Evolutionary conservation across 1,140 invertebrate genomes (phyloP), one percentile per base, ranked within the genome.

Genomic region (Stegodyphus dumicola): DNA sequence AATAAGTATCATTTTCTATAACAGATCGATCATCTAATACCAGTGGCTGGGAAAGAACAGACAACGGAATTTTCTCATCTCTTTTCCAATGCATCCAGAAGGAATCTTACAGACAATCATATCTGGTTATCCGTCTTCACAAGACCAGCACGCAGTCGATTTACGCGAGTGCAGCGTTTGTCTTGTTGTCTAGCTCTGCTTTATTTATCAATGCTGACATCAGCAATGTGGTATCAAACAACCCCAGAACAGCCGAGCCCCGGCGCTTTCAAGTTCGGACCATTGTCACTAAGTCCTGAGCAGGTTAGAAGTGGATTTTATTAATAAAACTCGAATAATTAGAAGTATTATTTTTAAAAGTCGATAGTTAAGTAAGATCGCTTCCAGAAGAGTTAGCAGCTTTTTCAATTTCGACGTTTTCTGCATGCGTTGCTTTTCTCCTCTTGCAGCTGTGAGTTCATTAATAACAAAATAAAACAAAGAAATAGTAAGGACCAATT

Each of bases 81-180:
- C 70, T 92, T 93, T 88, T 86, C 90, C 6, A 90, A 90, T 69
- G 89, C 89, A 7, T 89, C 90, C 0, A 87, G 89, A 15, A 90
- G 91, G 81, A 91, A 91, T 67, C 88, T 93, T 0, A 89, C 89
- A 15, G 92, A 93, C 87, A 91, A 91, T 65, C 92, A 93, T 88
- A 87, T 93, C 10, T 93, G 92, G 92, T 91, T 92, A 85, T 92
- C 92, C 7, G 90, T 93, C 7, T 90, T 93, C 85, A 89, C 90
- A 6, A 86, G 92, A 33, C 92, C 92, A 6, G 90, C 91, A 4
- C 87, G 91, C 51, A 92, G 91, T 70, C 88, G 92, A 15, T 93
- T 93, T 87, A 92, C 91, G 0, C 81, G 91, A 56, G 78, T 90
- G 0, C 91, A 93, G 88, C 88, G 92, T 15, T 89, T 92, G 15